Percentiles rank a stretch among this genome's conserved stretches.
phyloP scores from a whole-genome alignment of 2,113 vertebrate genomes.

The Cebus imitator region DNA sequence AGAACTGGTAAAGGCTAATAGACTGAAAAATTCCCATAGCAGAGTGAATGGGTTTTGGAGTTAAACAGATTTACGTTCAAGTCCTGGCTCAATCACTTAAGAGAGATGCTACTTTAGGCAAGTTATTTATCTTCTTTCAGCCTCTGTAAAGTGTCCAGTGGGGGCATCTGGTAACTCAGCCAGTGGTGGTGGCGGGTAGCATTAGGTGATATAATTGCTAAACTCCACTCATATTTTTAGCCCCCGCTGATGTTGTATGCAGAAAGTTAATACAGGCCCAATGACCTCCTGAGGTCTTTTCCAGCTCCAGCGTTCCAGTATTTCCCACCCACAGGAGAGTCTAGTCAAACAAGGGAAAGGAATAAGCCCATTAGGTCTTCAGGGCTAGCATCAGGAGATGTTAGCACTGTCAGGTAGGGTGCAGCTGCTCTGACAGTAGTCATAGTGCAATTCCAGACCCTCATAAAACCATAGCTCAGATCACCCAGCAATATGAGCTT shows the following conservation, averaged over 20 bases:
- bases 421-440: not conserved
- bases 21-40: not conserved
- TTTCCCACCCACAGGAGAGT: not conserved
- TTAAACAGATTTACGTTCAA: not conserved
- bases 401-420: not conserved
- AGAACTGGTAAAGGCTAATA: not conserved
- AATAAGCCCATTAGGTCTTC: not conserved
- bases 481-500: not conserved
- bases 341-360: fast-evolving
- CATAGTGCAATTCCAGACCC: not conserved
- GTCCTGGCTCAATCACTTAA: not conserved
- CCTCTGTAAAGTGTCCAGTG: not conserved
- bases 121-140: not conserved
- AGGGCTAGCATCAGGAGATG: not conserved
- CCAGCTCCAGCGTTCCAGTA: not conserved
- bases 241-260: not conserved
- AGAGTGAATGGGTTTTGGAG: not conserved
- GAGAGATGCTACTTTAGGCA: not conserved
- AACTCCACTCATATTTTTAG: not conserved
- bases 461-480: not conserved
- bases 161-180: not conserved
- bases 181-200: not conserved
- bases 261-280: not conserved
- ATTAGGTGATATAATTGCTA: not conserved
- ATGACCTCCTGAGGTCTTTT: not conserved